phyloP scores from a whole-genome alignment of 2,113 vertebrate species.

The Epinephelus cyanopodus region DNA sequence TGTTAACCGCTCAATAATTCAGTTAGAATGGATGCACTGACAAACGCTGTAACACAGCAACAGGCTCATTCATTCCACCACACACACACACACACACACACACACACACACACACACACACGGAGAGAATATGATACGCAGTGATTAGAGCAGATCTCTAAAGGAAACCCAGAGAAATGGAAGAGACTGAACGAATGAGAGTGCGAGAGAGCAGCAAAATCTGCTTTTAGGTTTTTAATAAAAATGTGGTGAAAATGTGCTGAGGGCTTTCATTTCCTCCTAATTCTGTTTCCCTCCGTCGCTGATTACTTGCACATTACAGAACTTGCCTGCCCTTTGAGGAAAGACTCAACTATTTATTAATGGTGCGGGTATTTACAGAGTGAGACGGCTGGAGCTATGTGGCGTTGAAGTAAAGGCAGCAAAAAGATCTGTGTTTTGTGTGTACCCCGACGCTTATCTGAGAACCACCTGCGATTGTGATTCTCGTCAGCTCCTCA shows the following conservation, averaged over 20 bases:
- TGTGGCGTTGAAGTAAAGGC: constrained; percentile 12
- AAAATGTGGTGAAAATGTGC: constrained; percentile 46
- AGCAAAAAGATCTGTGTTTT: constrained; percentile 29
- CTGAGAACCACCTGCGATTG: constrained; percentile 53
- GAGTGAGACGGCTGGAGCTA: constrained; percentile 23
- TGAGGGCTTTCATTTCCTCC: constrained; percentile 54
- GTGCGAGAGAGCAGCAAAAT: constrained; percentile 8
- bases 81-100: too few relatives aligned
- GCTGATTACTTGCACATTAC: constrained; percentile 53
- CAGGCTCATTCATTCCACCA: constrained; percentile 49
- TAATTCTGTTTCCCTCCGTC: constrained; percentile 48
- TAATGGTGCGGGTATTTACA: constrained; percentile 69
- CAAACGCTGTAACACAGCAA: constrained; percentile 60
- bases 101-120: background rate
- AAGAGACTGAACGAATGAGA: constrained; percentile 17
- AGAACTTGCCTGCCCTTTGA: constrained; percentile 51
- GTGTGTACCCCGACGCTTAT: constrained; percentile 5
- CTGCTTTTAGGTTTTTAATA: constrained; percentile 55
- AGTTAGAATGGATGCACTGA: constrained; percentile 45
- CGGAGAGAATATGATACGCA: constrained; percentile 47
- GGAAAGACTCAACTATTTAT: constrained; percentile 61
- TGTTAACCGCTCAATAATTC: constrained; percentile 67
- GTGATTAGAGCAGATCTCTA: constrained; percentile 53
- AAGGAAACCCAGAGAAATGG: constrained; percentile 34
- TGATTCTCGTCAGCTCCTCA: constrained; percentile 60